phyloP scores from a whole-genome alignment of 1,140 invertebrate species.

The Eciton burchellii region DNA sequence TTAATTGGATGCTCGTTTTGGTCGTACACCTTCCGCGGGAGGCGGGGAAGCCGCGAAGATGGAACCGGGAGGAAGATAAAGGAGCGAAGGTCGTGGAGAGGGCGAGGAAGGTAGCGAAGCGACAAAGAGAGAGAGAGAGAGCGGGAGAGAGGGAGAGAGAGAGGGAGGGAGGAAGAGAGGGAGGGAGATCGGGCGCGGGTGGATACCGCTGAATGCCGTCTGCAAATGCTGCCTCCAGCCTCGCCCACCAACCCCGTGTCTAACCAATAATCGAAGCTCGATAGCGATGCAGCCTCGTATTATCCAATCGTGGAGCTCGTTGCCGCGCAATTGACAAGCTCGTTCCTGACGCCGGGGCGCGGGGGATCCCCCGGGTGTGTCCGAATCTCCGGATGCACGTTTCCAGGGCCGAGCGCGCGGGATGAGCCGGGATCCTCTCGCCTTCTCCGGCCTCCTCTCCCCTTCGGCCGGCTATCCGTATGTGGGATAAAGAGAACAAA shows the following conservation, averaged over 20 bases:
- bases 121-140: background rate
- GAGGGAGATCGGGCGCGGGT: constrained; percentile 8
- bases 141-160: background rate
- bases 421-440: too few species aligned
- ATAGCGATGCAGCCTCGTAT: constrained; percentile 64
- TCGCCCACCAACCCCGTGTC: constrained; percentile 74
- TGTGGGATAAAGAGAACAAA: too few species aligned
- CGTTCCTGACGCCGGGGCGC: background rate
- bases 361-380: constrained; percentile 14
- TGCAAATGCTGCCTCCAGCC: constrained; percentile 66
- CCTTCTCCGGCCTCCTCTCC: too few species aligned
- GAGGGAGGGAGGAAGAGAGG: constrained; percentile 13
- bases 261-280: constrained; percentile 75
- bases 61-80: constrained; percentile 10
- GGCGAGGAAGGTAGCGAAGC: background rate
- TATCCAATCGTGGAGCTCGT: constrained; percentile 67
- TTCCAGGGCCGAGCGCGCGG: too few species aligned
- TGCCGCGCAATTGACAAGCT: constrained; percentile 67
- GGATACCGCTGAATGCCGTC: constrained; percentile 37
- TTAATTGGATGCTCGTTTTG: constrained; percentile 84
- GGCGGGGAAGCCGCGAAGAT: background rate
- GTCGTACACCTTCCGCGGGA: constrained; percentile 51
- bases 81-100: background rate
- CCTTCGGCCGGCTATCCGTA: too few species aligned
- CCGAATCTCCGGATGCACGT: constrained; percentile 36